phyloP scores from a whole-genome alignment of 2,888 invertebrate genomes.

The Odontomyia ornata region DNA sequence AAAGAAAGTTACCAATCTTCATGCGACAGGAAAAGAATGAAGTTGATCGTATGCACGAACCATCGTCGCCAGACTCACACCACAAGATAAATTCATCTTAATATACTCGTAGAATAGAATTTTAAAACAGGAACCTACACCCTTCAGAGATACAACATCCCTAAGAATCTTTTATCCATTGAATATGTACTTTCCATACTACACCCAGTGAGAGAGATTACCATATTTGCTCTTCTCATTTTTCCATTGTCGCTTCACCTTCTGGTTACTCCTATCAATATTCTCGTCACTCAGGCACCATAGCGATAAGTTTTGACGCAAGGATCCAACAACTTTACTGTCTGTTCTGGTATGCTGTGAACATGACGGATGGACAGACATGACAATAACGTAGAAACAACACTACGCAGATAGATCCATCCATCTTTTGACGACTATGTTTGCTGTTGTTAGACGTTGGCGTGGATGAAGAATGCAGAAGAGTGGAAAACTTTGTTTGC shows the following conservation, averaged over 20 bases:
- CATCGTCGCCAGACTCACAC: not conserved
- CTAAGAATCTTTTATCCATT: not conserved
- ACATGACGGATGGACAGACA: not conserved
- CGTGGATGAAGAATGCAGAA: not conserved
- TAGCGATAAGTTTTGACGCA: too few relatives aligned
- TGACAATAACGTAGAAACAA: not conserved
- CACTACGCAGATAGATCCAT: not conserved
- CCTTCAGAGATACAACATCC: not conserved
- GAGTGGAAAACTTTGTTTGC: not conserved
- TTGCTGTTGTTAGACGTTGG: not conserved
- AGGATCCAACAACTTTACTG: not conserved
- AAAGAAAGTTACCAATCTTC: not conserved
- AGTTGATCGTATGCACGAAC: slow-evolving; percentile 20
- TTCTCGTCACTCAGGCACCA: not conserved
- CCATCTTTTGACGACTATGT: not conserved
- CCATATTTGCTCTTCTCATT: slow-evolving; percentile 18
- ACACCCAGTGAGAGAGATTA: not conserved
- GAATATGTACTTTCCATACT: not conserved
- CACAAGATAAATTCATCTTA: not conserved
- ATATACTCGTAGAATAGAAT: not conserved
- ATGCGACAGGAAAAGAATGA: not conserved
- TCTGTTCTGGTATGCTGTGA: not conserved
- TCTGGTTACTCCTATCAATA: slow-evolving; percentile 10
- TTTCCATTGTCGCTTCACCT: slow-evolving; percentile 6
- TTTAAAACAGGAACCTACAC: not conserved